phyloP scores from a whole-genome alignment of 64 coral and sea anemone genomes.

The Stylophora pistillata region DNA sequence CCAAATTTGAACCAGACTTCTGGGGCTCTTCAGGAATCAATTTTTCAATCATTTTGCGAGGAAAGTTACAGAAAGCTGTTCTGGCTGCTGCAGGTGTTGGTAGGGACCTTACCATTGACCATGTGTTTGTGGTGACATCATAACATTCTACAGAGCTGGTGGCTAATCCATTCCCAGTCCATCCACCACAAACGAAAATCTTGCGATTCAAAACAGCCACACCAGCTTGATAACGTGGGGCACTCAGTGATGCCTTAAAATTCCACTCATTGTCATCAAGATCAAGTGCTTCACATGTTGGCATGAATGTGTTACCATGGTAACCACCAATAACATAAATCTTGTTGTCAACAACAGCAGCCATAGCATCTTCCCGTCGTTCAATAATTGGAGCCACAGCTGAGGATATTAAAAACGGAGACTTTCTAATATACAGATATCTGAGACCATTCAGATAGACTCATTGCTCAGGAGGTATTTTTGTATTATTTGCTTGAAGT shows the following conservation, averaged over 20 bases:
- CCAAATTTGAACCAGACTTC: slow-evolving; percentile 16
- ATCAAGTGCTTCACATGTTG: slow-evolving; percentile 83
- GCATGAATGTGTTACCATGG: slow-evolving; percentile 69
- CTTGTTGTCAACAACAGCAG: slow-evolving; percentile 73
- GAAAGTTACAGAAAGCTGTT: slow-evolving; percentile 69
- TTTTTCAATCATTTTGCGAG: slow-evolving; percentile 88
- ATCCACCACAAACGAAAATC: slow-evolving; percentile 95
- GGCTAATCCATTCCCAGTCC: slow-evolving; percentile 77
- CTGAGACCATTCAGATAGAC: too few relatives aligned
- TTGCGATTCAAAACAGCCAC: slow-evolving; percentile 79
- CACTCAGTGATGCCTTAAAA: slow-evolving; percentile 71
- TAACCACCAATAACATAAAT: slow-evolving; percentile 97
- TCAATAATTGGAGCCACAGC: slow-evolving; percentile 82
- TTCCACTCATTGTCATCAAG: slow-evolving; percentile 84
- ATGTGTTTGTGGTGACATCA: slow-evolving; percentile 72
- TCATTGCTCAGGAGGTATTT: neutral
- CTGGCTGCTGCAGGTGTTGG: slow-evolving; percentile 86
- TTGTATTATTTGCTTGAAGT: neutral
- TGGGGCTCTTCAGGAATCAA: slow-evolving; percentile 39
- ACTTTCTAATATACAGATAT: neutral
- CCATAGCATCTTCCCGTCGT: slow-evolving; percentile 94
- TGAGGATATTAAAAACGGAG: slow-evolving; percentile 19
- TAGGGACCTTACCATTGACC: slow-evolving; percentile 69
- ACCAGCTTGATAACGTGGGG: slow-evolving; percentile 87
- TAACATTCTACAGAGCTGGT: slow-evolving; percentile 84